These are phyloP conservation scores for Malurus cyaneus DNA, from an alignment of 2,113 vertebrate species.

Conservation along the genomic window DNA sequence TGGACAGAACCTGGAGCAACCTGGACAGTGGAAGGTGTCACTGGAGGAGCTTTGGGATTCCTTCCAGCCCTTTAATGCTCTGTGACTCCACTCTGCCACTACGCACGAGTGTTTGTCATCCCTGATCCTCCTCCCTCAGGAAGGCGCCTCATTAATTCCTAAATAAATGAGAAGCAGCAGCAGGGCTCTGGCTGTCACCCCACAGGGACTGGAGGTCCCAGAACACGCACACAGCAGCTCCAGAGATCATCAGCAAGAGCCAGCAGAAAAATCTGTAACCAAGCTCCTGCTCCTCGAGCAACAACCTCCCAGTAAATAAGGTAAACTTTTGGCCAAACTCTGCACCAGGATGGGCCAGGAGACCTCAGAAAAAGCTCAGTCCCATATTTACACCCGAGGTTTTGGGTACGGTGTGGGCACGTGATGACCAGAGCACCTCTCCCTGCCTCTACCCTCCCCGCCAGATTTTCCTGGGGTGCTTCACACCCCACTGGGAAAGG, in stretches of 20 bases:
- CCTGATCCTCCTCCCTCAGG: neutral
- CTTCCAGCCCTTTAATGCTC: neutral
- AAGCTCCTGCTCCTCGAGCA: accelerated
- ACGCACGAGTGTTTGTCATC: accelerated
- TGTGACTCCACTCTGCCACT: neutral
- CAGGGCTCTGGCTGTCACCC: neutral
- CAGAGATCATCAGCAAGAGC: neutral
- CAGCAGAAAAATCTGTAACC: neutral
- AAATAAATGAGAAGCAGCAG: neutral
- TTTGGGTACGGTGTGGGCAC: accelerated
- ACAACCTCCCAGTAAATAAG: neutral
- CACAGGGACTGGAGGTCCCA: neutral
- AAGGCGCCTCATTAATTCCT: neutral
- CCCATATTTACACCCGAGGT: accelerated
- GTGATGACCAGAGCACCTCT: accelerated
- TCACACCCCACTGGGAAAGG: accelerated
- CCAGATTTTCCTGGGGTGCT: neutral
- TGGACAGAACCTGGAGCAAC: neutral
- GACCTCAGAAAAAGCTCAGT: neutral
- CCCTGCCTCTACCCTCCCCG: neutral
- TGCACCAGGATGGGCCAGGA: neutral
- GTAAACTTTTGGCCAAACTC: neutral
- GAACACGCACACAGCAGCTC: neutral
- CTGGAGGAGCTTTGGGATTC: neutral
- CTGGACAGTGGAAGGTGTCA: neutral